Evolutionary conservation across 2,797 vertebrate species (phyloP).

Genomic region (Sebastes kiyomatsui): DNA sequence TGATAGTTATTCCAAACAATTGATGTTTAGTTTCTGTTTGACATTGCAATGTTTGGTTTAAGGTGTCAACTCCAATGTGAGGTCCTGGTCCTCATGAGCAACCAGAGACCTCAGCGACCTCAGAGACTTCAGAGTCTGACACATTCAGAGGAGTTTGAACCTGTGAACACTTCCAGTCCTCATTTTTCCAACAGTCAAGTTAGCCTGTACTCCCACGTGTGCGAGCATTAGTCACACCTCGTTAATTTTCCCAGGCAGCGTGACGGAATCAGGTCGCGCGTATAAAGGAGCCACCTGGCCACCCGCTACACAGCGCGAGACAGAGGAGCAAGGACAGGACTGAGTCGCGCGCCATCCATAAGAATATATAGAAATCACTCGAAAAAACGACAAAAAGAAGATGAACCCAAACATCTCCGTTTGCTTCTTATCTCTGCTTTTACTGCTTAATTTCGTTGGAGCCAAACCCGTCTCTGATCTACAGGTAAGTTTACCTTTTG

Average conservation of each 20-base stretch:
- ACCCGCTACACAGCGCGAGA: background rate
- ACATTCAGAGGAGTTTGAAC: slow-evolving; percentile 14
- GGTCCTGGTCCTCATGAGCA: background rate
- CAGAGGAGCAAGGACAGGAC: background rate
- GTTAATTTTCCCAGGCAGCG: slow-evolving; percentile 53
- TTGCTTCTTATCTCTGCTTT: slow-evolving; percentile 66
- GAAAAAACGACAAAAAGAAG: background rate
- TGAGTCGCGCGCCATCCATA: background rate
- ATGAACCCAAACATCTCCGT: slow-evolving; percentile 54
- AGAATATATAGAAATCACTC: background rate
- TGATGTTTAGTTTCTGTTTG: background rate
- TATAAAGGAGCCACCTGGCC: slow-evolving; percentile 75
- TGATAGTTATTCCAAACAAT: background rate
- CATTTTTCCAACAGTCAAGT: background rate
- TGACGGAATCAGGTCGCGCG: slow-evolving; percentile 69
- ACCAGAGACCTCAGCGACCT: no score
- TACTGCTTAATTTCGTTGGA: slow-evolving; percentile 58
- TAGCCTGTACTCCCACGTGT: slow-evolving; percentile 37
- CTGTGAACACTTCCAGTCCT: background rate
- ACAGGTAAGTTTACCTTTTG: slow-evolving; percentile 67
- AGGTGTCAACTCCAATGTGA: background rate
- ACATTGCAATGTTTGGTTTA: background rate
- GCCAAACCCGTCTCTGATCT: slow-evolving; percentile 74
- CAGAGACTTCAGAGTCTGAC: background rate
- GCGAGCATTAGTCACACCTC: slow-evolving; percentile 64